Evolutionary conservation across 1,140 invertebrate species (phyloP).

Genomic region (Octopus sinensis): DNA sequence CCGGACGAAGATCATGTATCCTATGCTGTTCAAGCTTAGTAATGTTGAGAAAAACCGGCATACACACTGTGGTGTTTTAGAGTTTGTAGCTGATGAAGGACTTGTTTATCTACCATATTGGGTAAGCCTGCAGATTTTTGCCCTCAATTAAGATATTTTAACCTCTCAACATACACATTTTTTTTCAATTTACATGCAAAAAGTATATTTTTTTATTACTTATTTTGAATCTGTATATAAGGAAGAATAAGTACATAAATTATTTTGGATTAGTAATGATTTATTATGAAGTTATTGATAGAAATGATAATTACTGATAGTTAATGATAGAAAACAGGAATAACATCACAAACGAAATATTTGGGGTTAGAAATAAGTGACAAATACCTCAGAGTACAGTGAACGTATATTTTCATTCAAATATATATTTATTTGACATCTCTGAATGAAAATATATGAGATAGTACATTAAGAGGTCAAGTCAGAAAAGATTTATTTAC

Average conservation of each 20-base stretch:
- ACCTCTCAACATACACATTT: not conserved
- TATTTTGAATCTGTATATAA: not conserved
- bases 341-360: too few species aligned
- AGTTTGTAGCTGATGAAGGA: slow-evolving; percentile 98
- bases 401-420: too few species aligned
- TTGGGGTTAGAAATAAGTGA: too few species aligned
- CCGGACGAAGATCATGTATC: slow-evolving; percentile 93
- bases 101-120: slow-evolving; percentile 96
- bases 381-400: too few species aligned
- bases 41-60: slow-evolving; percentile 81
- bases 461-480: too few species aligned
- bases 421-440: too few species aligned
- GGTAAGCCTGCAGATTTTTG: slow-evolving; percentile 63
- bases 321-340: too few species aligned
- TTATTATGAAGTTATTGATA: not conserved
- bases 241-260: not conserved
- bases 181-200: not conserved
- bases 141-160: not conserved
- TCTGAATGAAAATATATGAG: too few species aligned
- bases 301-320: not conserved
- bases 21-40: slow-evolving; percentile 96
- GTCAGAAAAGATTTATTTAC: too few species aligned
- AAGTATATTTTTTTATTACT: not conserved
- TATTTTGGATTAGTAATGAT: not conserved
- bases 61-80: slow-evolving; percentile 96